Conservation (phyloP, 2,888 invertebrate genomes). For the Agapostemon virescens region DNA sequence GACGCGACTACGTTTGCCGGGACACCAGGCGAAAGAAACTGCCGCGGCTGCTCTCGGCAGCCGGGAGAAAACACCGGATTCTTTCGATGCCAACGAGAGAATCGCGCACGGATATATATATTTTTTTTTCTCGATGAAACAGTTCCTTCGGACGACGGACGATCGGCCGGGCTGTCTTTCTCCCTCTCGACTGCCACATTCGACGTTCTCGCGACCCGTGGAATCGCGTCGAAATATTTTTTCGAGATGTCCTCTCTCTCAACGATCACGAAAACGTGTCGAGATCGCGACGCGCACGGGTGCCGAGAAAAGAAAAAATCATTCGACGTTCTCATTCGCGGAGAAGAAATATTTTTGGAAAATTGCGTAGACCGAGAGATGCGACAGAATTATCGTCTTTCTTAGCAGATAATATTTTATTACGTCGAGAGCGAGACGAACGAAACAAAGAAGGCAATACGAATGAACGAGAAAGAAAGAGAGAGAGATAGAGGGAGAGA, state of each 20-base stretch:
- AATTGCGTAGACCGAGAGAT: neutral
- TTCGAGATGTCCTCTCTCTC: neutral
- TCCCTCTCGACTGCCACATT: neutral
- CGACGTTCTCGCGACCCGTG: neutral
- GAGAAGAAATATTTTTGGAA: constrained; percentile 46
- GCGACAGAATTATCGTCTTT: constrained; percentile 32
- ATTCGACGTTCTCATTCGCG: constrained; percentile 44
- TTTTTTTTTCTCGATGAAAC: too few species aligned
- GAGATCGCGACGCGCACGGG: neutral
- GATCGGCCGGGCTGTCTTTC: neutral
- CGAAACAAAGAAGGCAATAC: constrained; percentile 14
- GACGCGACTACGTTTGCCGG: constrained; percentile 7
- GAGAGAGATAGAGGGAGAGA: neutral
- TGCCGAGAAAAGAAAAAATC: constrained; percentile 35
- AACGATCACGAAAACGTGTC: neutral
- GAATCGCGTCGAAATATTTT: neutral
- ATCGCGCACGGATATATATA: too few species aligned
- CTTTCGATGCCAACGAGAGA: too few species aligned
- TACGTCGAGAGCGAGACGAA: constrained; percentile 20
- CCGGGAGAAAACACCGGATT: constrained; percentile 7
- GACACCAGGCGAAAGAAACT: neutral
- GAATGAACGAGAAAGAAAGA: neutral
- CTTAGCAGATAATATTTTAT: constrained; percentile 56
- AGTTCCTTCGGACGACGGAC: neutral
- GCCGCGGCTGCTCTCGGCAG: too few species aligned